Evolutionary conservation across 2,888 invertebrate genomes (phyloP).

Genomic region (Chymomyza fuscimana): DNA sequence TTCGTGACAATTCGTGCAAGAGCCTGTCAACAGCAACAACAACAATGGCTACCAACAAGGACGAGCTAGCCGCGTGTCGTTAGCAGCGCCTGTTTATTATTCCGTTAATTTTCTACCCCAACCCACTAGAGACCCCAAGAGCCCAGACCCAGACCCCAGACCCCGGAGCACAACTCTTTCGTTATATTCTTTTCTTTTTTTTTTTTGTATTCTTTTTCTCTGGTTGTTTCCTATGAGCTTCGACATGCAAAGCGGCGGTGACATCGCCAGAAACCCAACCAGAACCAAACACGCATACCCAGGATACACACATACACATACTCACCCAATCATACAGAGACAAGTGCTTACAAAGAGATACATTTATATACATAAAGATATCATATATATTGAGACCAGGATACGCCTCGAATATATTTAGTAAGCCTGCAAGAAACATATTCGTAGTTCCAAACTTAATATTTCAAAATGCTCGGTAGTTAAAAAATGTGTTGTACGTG

Average conservation of each 20-base stretch:
- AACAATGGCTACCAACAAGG: not conserved
- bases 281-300: slow-evolving; percentile 22
- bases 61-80: slow-evolving; percentile 67
- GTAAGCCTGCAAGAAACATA: too few relatives aligned
- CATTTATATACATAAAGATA: not conserved
- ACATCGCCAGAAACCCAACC: slow-evolving; percentile 63
- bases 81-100: slow-evolving; percentile 76
- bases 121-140: slow-evolving; percentile 4
- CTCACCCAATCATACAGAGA: not conserved
- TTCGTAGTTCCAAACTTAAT: too few relatives aligned
- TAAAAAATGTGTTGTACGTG: too few relatives aligned
- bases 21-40: slow-evolving; percentile 22
- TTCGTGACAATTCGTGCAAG: slow-evolving; percentile 74
- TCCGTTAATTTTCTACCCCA: slow-evolving; percentile 64
- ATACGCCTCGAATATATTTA: too few relatives aligned
- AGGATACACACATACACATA: not conserved
- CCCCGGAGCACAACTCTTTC: slow-evolving; percentile 41
- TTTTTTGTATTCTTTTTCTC: slow-evolving; percentile 11
- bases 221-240: slow-evolving; percentile 29
- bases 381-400: too few relatives aligned
- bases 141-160: not conserved
- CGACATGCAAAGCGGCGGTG: slow-evolving; percentile 73
- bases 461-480: too few relatives aligned
- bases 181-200: slow-evolving; percentile 9
- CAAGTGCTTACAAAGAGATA: not conserved